These are phyloP conservation scores for Cephonodes hylas DNA, from an alignment of 2,888 invertebrate genomes.

Conservation along the genomic window DNA sequence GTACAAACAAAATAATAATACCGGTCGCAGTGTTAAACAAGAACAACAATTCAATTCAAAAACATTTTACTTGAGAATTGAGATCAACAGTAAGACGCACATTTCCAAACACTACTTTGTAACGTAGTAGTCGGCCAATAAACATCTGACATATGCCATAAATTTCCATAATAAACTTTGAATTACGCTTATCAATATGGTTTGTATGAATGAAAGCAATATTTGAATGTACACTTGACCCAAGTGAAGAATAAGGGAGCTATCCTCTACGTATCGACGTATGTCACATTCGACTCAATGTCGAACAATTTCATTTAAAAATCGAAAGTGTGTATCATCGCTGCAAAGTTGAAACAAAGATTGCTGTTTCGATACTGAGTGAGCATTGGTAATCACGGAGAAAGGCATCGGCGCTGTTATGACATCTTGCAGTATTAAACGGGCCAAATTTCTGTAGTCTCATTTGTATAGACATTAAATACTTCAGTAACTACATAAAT, in stretches of 20 bases:
- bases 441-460: not conserved
- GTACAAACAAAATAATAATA: too few species aligned
- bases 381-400: not conserved
- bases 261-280: not conserved
- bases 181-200: not conserved
- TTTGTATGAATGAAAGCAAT: not conserved
- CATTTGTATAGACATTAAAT: not conserved
- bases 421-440: not conserved
- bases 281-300: not conserved
- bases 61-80: not conserved
- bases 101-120: not conserved
- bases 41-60: not conserved
- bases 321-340: not conserved
- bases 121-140: not conserved
- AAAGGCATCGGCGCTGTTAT: not conserved
- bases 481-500: not conserved
- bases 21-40: not conserved
- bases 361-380: not conserved
- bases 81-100: not conserved
- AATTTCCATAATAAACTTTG: not conserved
- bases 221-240: constrained; percentile 8
- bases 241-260: not conserved
- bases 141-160: not conserved
- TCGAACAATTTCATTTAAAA: not conserved
- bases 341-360: not conserved